Conservation (phyloP, 2,797 vertebrate species). For the Centroberyx gerrardi region DNA sequence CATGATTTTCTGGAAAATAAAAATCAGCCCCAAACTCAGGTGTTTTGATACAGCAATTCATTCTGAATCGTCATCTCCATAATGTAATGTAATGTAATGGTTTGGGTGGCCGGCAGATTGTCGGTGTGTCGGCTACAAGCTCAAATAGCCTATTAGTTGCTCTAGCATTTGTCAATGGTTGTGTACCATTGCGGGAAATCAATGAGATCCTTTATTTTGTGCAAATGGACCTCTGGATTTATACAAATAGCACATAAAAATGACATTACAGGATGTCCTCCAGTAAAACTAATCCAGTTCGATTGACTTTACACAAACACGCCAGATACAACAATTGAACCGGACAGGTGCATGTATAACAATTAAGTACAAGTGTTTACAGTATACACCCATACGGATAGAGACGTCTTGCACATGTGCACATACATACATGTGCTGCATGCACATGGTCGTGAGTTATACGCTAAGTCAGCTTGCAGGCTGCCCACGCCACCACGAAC, state of each 20-base stretch:
- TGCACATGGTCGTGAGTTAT: slow-evolving; percentile 3
- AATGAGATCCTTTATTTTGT: slow-evolving; percentile 33
- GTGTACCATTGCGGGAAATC: too few relatives aligned
- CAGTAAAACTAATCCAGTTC: slow-evolving; percentile 46
- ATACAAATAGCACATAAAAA: slow-evolving; percentile 31
- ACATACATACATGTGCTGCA: neutral
- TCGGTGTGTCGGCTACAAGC: too few relatives aligned
- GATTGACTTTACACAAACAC: neutral
- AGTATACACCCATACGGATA: too few relatives aligned
- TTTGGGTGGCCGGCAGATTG: too few relatives aligned
- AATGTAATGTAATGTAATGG: too few relatives aligned
- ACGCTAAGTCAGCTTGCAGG: slow-evolving; percentile 32
- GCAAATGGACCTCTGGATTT: slow-evolving; percentile 30
- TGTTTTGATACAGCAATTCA: too few relatives aligned
- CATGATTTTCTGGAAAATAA: slow-evolving; percentile 27
- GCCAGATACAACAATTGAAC: neutral
- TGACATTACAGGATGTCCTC: slow-evolving; percentile 39
- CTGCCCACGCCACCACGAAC: slow-evolving; percentile 30
- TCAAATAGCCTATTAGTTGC: too few relatives aligned
- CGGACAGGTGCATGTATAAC: neutral
- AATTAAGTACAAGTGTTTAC: too few relatives aligned
- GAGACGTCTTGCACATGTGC: neutral
- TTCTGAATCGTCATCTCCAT: too few relatives aligned
- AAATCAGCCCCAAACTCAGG: too few relatives aligned
- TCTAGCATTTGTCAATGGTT: too few relatives aligned